Conservation (phyloP, 2,888 invertebrate species). For the Lasioglossum pauxillum region DNA sequence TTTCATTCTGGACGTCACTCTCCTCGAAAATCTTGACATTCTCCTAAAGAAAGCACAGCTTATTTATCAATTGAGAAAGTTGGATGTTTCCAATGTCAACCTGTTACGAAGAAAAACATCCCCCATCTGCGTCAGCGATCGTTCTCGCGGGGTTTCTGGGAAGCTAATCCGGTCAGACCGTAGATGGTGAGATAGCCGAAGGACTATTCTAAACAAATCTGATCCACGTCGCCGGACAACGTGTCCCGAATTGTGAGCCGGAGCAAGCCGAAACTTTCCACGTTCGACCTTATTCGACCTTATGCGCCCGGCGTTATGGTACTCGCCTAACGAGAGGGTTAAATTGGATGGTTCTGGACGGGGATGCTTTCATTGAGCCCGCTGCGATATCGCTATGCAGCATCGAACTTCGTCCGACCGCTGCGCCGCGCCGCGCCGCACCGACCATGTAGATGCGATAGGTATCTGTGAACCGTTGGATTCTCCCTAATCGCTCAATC, state of each 20-base stretch:
- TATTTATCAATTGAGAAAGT: not conserved
- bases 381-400: constrained; percentile 48
- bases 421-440: too few species aligned
- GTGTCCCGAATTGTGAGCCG: constrained; percentile 26
- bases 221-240: constrained; percentile 32
- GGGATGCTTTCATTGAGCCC: constrained; percentile 38
- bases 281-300: not conserved
- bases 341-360: constrained; percentile 27
- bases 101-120: not conserved
- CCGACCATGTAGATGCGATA: constrained; percentile 53
- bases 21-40: too few species aligned
- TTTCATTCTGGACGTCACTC: too few species aligned
- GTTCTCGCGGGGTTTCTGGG: not conserved
- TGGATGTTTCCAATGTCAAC: not conserved
- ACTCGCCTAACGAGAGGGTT: constrained; percentile 19
- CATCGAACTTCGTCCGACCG: constrained; percentile 45
- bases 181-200: not conserved
- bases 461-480: constrained; percentile 69
- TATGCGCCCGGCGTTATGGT: not conserved
- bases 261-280: constrained; percentile 13
- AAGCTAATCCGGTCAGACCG: not conserved
- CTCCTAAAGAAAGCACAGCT: not conserved
- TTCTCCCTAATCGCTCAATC: constrained; percentile 69
- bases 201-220: constrained; percentile 39
- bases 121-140: not conserved